Conservation (phyloP, 2,888 invertebrate species). For the Chymomyza procnemis region DNA sequence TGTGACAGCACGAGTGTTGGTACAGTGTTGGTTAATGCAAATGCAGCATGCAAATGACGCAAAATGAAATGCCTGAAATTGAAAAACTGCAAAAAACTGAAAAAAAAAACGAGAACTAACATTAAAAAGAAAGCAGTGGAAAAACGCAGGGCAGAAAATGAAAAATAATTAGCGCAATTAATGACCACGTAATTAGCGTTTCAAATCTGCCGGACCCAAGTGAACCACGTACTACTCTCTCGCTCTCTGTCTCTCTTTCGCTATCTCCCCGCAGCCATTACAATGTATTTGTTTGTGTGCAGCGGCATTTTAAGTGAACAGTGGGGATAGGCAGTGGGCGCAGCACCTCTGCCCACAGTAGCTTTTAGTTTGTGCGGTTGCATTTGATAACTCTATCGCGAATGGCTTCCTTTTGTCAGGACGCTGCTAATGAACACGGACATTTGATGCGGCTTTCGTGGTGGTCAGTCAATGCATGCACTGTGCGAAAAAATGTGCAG, state of each 20-base stretch:
- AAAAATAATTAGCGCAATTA: constrained; percentile 77
- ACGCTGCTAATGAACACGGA: constrained; percentile 52
- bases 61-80: constrained; percentile 65
- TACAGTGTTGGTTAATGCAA: neutral
- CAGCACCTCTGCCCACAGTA: neutral
- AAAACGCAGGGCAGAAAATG: constrained; percentile 51
- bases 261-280: neutral
- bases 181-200: constrained; percentile 75
- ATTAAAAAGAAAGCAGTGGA: neutral
- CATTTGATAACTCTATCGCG: constrained; percentile 70
- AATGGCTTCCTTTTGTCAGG: constrained; percentile 54
- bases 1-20: too few relatives aligned
- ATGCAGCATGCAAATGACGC: constrained; percentile 62
- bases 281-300: constrained; percentile 64
- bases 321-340: too few relatives aligned
- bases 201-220: constrained; percentile 45
- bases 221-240: neutral
- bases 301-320: constrained; percentile 53
- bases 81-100: constrained; percentile 38
- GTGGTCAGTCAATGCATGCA: constrained; percentile 31
- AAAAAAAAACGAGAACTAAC: neutral
- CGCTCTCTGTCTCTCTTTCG: neutral
- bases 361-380: constrained; percentile 57
- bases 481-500: constrained; percentile 11
- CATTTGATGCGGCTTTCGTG: constrained; percentile 21